Evolutionary conservation across 2,888 invertebrate genomes (phyloP).

Genomic region (Unio delphinus): DNA sequence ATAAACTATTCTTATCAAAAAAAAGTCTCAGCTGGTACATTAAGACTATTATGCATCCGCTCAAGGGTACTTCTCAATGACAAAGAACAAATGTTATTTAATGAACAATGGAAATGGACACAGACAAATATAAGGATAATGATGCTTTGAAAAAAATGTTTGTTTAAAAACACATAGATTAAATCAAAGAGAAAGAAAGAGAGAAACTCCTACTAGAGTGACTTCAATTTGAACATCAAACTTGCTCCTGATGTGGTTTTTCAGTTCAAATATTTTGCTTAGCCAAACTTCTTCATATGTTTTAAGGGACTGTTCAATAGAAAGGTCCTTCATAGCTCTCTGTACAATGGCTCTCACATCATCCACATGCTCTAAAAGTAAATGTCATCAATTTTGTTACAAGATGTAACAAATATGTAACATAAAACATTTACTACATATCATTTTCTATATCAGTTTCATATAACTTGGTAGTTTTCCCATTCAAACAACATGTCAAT

Average conservation of each 20-base stretch:
- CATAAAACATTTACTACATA: background rate
- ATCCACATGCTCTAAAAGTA: slow-evolving; percentile 67
- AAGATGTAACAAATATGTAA: background rate
- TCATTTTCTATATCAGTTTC: too few species aligned
- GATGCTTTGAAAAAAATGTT: too few species aligned
- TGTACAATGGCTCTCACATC: slow-evolving; percentile 70
- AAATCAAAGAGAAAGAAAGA: too few species aligned
- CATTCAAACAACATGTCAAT: too few species aligned
- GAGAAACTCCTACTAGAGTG: slow-evolving; percentile 21
- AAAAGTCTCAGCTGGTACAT: too few species aligned
- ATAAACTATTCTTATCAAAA: too few species aligned
- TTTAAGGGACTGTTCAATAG: slow-evolving; percentile 70
- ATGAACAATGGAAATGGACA: background rate
- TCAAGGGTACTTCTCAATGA: too few species aligned
- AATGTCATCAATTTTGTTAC: background rate
- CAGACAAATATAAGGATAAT: too few species aligned
- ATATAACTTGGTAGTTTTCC: too few species aligned
- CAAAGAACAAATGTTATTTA: background rate
- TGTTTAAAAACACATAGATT: too few species aligned
- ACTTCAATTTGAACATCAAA: slow-evolving; percentile 8
- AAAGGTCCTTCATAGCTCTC: slow-evolving; percentile 69
- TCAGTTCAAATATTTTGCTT: slow-evolving; percentile 69
- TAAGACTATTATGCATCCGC: too few species aligned
- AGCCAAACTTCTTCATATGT: slow-evolving; percentile 72
- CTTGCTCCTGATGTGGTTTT: slow-evolving; percentile 53